phyloP scores from a whole-genome alignment of 2,797 vertebrate genomes.

The Triplophysa bombifrons region DNA sequence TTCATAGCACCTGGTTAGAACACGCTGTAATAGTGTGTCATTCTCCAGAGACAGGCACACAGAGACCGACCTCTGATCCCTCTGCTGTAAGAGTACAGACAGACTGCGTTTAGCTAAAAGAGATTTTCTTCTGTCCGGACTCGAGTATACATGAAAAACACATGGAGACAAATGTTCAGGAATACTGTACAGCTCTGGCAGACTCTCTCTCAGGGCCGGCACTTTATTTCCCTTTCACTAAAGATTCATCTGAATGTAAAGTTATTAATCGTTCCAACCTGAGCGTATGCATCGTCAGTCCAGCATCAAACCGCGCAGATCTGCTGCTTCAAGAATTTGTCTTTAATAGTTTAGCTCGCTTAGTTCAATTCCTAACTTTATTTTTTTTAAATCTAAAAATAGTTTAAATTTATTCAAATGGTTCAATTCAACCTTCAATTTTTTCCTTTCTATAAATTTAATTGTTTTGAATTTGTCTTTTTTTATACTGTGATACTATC shows the following conservation, averaged over 20 bases:
- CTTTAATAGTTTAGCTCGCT: too few species aligned
- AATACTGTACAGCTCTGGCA: constrained; percentile 2
- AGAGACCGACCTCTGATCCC: background rate
- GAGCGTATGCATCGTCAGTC: background rate
- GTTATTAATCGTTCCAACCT: background rate
- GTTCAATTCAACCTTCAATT: too few species aligned
- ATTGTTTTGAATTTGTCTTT: background rate
- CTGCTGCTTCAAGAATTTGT: background rate
- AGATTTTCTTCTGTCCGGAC: background rate
- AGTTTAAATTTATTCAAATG: too few species aligned
- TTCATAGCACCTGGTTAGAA: background rate
- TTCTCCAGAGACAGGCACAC: background rate
- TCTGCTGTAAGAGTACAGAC: background rate
- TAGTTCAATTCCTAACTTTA: too few species aligned
- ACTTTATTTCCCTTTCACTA: background rate
- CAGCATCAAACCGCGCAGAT: background rate
- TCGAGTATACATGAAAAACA: constrained; percentile 38
- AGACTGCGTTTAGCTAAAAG: background rate
- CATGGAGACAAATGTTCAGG: constrained; percentile 51
- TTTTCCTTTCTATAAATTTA: too few species aligned
- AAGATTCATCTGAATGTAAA: constrained; percentile 7
- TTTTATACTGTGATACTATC: too few species aligned
- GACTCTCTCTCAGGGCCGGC: constrained; percentile 4
- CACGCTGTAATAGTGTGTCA: background rate
- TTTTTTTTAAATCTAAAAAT: too few species aligned